A percentile compares a stretch with the other conserved stretches of the same genome.
phyloP scores from a whole-genome alignment of 1,140 invertebrate species.

The Drosophila sp. region DNA sequence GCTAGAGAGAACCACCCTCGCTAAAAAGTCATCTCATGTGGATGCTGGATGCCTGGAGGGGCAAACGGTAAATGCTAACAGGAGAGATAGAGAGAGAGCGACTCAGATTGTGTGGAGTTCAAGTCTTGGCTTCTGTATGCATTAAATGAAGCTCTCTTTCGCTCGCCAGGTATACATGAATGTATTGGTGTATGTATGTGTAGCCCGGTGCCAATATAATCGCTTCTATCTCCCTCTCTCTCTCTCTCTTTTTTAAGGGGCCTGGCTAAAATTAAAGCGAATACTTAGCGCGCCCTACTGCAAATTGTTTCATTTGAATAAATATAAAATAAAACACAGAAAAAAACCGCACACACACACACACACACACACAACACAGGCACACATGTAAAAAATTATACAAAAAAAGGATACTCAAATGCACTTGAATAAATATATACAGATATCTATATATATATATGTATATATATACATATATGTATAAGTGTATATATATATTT shows the following conservation, averaged over 20 bases:
- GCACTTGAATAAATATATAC: neutral
- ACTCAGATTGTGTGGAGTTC: neutral
- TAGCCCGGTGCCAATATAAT: conserved; percentile 53
- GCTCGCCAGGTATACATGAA: neutral
- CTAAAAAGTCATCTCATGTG: neutral
- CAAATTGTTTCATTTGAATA: conserved; percentile 42
- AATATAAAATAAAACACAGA: neutral
- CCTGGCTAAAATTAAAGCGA: conserved; percentile 13
- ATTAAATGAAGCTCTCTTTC: neutral
- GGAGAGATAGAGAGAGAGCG: neutral
- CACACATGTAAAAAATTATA: neutral
- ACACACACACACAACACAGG: neutral
- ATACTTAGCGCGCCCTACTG: neutral
- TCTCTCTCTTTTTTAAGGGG: conserved; percentile 24
- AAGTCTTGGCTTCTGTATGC: neutral
- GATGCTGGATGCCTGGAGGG: neutral
- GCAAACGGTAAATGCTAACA: neutral
- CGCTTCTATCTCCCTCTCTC: neutral
- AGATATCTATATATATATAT: neutral
- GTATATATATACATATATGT: neutral
- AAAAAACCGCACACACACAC: neutral
- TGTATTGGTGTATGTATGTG: conserved; percentile 38
- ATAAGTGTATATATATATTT: neutral
- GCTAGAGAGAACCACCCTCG: neutral
- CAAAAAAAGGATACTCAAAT: neutral